Percentiles rank a stretch among this genome's conserved stretches.
phyloP scores from a whole-genome alignment of 2,888 invertebrate genomes.

The Euproctis similis region DNA sequence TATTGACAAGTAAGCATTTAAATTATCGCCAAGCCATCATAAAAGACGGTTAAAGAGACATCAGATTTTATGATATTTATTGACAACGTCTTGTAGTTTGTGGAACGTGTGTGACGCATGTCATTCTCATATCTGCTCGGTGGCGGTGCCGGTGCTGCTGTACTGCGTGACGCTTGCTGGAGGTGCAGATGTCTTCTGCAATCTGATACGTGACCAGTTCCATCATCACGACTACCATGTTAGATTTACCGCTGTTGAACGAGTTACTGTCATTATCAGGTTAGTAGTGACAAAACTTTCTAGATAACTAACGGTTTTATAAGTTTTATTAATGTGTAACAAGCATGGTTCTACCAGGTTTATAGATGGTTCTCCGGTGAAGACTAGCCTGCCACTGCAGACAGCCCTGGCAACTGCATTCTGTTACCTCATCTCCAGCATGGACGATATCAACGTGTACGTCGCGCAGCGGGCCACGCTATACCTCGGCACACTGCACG shows the following conservation, averaged over 20 bases:
- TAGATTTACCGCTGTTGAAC: constrained; percentile 95
- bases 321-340: too few species aligned
- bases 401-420: constrained; percentile 97
- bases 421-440: constrained; percentile 95
- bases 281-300: too few species aligned
- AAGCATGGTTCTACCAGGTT: too few species aligned
- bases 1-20: constrained; percentile 85
- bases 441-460: constrained; percentile 96
- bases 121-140: constrained; percentile 95
- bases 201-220: constrained; percentile 95
- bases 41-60: not conserved
- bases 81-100: constrained; percentile 74
- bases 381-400: constrained; percentile 88
- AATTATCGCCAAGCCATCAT: not conserved
- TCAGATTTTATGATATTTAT: not conserved
- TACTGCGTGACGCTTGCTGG: constrained; percentile 96
- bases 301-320: too few species aligned
- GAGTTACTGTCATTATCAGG: constrained; percentile 92
- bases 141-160: constrained; percentile 92
- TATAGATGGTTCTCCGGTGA: constrained; percentile 92
- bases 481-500: constrained; percentile 95
- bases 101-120: constrained; percentile 95
- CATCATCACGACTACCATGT: constrained; percentile 91
- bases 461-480: constrained; percentile 95
- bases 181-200: constrained; percentile 97